Base-by-base conservation (phyloP, 1,140 invertebrate species). In the Arion vulgaris region DNA sequence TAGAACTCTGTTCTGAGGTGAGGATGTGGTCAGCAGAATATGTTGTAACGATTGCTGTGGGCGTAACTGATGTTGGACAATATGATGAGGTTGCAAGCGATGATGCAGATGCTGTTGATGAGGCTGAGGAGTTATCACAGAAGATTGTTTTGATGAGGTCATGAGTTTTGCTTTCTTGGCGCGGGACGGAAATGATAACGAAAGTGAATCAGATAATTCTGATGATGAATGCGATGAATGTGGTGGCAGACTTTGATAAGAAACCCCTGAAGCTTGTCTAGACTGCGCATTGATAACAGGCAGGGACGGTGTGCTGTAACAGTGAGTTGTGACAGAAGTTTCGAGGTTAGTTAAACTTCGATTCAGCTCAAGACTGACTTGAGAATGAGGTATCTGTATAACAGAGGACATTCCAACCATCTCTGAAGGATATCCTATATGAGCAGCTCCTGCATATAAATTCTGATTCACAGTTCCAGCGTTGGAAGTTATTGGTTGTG, bases 131-230 rank as follows among this genome's bases (percentile, higher is more conserved):
- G n/a, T 2, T 32, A 45, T 80, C 51, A 49, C 51, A 69, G 62
- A 45, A 2, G 39, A 36, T 4, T 19, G 19, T 66, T 39, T 45
- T 71, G 62, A 69, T 45, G 62, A 49, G 45, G 62, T 69, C 28
- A 41, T 57, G 36, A 80, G n/a, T 34, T 80, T 80, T 11, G 78
- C 78, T 71, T 71, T 80, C 45, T 80, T 81, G 28, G 80, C 69
- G 26, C 5, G 49, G 15, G 80, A 81, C 28, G 71, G 71, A 39
- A 51, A 73, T 53, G 71, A 81, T 57, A 74, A 62, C 26, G 69
- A 53, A 68, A 57, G 57, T 13, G 38, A 26, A 39, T 62, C 49
- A 2, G 76, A 39, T n/a, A 78, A 7, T 7, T 62, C 76, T 57
- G 69, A 73, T 72, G 79, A 80, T 57, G 71, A 62, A 57, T 57